A percentile compares a stretch with the other conserved stretches of the same genome.
Evolutionary conservation across 2,888 invertebrate species (phyloP).

Genomic region (Isoperla grammatica): DNA sequence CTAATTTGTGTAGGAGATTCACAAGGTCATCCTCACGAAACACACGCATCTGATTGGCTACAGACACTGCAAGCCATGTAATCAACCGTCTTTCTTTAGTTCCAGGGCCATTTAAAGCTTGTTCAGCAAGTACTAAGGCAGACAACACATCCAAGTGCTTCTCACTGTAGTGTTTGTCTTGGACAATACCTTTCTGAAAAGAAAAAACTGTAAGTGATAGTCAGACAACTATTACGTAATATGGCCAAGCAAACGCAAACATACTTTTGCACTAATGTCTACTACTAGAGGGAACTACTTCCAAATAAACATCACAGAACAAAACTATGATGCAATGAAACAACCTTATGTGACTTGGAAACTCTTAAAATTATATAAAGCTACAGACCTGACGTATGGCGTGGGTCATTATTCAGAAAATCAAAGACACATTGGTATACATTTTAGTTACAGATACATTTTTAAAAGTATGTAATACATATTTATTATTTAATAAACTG

Average conservation of each 20-base stretch:
- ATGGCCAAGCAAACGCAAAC: neutral
- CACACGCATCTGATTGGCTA: conserved; percentile 56
- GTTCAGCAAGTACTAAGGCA: conserved; percentile 67
- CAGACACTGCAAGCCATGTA: conserved; percentile 61
- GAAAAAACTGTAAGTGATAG: neutral
- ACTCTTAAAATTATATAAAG: too few relatives aligned
- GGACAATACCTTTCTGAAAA: conserved; percentile 51
- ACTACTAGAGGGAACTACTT: too few relatives aligned
- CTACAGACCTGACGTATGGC: too few relatives aligned
- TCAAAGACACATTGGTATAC: too few relatives aligned
- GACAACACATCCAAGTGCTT: conserved; percentile 65
- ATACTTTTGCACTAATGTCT: too few relatives aligned
- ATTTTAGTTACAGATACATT: too few relatives aligned
- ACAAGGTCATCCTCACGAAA: conserved; percentile 58
- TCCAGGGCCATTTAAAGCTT: conserved; percentile 57
- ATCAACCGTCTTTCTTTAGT: conserved; percentile 60
- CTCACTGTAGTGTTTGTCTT: conserved; percentile 58
- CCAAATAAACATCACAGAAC: too few relatives aligned
- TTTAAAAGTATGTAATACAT: too few relatives aligned
- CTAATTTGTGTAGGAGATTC: conserved; percentile 58
- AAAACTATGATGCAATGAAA: too few relatives aligned
- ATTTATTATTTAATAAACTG: too few relatives aligned
- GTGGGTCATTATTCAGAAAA: too few relatives aligned
- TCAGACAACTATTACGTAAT: neutral
- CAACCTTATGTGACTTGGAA: too few relatives aligned